Base-by-base conservation (phyloP, 2,113 vertebrate species). In the Terrapene triunguis region DNA sequence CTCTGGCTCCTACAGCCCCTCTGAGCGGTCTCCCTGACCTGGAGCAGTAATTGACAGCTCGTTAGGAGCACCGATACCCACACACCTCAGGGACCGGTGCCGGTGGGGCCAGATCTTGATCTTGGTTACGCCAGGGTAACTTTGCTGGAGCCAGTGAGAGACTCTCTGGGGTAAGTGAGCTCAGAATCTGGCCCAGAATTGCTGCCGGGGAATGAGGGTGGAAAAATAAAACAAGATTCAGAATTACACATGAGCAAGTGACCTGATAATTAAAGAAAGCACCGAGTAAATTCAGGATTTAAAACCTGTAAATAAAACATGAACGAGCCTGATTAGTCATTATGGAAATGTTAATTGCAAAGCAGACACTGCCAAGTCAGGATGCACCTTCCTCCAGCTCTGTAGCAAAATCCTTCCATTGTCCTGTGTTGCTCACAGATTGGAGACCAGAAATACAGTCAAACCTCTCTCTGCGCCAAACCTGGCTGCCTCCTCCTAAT, bases 61-160 rank as follows among this genome's bases (percentile, higher is more conserved):
- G 0, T 0, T 0, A n/a, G 29, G 54, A 51, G 12, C 59, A 29
- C 0, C 0, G 2, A 4, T 72, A 38, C 65, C 35, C n/a, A n/a
- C 14, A 17, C 32, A 4, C 62, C 62, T 47, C 35, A 1, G n/a
- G 13, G 53, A 87, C 76, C 13, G 24, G 42, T 42, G 7, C 82
- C 38, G 0, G 0, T 0, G 13, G 79, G 83, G 42, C 44, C 0
- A 0, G 42, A 10, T 92, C 38, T 76, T 85, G 88, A 44, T 10
- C 50, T 44, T 1, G 0, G 19, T 3, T 32, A 51, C 35, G 69
- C 44, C 47, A 48, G 24, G 16, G 44, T 48, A 82, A 47, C 38
- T 78, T 44, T 14, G 24, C 22, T 44, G 74, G 13, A 78, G 74
- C 74, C 42, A 44, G 74, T 4, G n/a, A 72, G n/a, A 47, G 74